phyloP scores from a whole-genome alignment of 2,797 vertebrate species.

The Phaenicophaeus curvirostris region DNA sequence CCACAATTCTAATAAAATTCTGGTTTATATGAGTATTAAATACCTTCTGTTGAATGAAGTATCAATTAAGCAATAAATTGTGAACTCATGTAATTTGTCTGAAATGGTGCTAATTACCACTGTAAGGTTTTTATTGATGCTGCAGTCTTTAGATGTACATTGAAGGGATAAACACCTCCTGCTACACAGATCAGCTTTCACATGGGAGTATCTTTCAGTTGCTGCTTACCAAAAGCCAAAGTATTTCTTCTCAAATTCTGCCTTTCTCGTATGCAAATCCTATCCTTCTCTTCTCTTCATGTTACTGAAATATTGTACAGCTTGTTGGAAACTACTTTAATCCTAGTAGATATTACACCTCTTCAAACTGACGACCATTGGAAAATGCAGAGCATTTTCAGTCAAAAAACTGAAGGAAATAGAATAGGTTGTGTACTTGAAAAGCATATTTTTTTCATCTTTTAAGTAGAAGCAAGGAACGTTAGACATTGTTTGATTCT shows the following conservation, averaged over 20 bases:
- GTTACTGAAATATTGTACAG: neutral
- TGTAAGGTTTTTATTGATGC: conserved; percentile 23
- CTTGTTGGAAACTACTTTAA: neutral
- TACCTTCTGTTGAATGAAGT: conserved; percentile 40
- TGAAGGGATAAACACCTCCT: neutral
- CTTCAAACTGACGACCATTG: neutral
- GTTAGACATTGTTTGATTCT: neutral
- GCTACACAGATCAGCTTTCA: conserved; percentile 10
- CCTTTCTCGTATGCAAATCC: neutral
- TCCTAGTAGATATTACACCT: neutral
- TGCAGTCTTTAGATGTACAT: neutral
- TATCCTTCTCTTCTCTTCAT: neutral
- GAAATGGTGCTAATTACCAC: conserved; percentile 30
- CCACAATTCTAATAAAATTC: conserved; percentile 18
- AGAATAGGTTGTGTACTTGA: neutral
- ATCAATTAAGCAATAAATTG: conserved; percentile 13
- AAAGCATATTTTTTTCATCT: neutral
- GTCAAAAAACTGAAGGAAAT: neutral
- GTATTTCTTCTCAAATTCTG: neutral
- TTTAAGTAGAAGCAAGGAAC: neutral
- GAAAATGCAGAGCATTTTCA: neutral
- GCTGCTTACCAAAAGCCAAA: neutral
- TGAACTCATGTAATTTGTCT: neutral
- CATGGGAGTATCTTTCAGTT: neutral
- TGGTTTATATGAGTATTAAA: conserved; percentile 26